Evolutionary conservation across 1,140 invertebrate species (phyloP), one percentile per base, ranked within the genome.

Genomic region (Drosophila rhopaloa): DNA sequence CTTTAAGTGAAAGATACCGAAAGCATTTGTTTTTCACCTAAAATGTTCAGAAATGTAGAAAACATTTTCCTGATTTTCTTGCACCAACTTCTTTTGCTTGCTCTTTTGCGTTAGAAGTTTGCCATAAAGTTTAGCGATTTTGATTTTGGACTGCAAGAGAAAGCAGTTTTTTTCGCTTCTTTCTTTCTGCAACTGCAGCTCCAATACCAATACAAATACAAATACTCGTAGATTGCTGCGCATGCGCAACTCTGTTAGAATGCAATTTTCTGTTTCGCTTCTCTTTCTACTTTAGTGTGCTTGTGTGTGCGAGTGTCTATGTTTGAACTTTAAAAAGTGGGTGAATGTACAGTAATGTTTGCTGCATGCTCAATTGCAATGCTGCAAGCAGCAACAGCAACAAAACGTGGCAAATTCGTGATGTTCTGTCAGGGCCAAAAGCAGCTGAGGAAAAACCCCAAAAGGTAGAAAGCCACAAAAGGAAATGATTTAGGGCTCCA

Each of bases 331-430:
- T 88, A 75, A 90, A 91, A 91, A 91, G 90, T 91, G 90, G 90
- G 90, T 91, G 90, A 91, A 91, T 91, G 90, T 91, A 91, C 90
- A 91, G 90, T 91, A 85, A 89, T 89, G 84, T 89, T 89, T 89
- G 83, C 83, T 86, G 84, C 85, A 88, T 89, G 84, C 84, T 85
- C 82, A 83, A 86, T 70, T 86, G 83, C 81, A 78, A 73, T 68
- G 62, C 67, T 84, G 67, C 70, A 62, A 62, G 27, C 54, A 70
- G 35, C 40, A 51, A 66, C 48, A 67, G 46, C 40, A 55, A 63
- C 46, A 67, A 84, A 76, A 89, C 85, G 70, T 89, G 85, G 84
- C 78, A 89, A 89, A 81, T 84, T 89, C 84, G 84, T 89, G 84
- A 89, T 77, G 85, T 82, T 84, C 79, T 83, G 81, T 65, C 72